Evolutionary conservation across 2,888 invertebrate genomes (phyloP).

Genomic region (Autographa gamma): DNA sequence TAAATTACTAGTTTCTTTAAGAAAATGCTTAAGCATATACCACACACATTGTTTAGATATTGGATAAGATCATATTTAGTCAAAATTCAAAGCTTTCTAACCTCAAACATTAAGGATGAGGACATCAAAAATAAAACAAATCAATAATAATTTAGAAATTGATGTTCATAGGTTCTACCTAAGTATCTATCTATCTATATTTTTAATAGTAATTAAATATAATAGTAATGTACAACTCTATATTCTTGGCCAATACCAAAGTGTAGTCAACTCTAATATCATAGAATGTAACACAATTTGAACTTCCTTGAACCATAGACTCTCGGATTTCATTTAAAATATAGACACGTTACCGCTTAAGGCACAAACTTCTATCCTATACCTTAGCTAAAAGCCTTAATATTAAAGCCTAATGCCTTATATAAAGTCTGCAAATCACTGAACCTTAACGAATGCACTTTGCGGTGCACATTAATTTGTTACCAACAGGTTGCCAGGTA

Average conservation of each 20-base stretch:
- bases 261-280: slow-evolving; percentile 22
- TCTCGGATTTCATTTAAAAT: slow-evolving; percentile 21
- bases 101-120: too few relatives aligned
- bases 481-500: slow-evolving; percentile 12
- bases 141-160: too few relatives aligned
- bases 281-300: slow-evolving; percentile 36
- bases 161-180: too few relatives aligned
- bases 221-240: not conserved
- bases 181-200: too few relatives aligned
- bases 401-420: slow-evolving; percentile 1
- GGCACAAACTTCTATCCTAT: slow-evolving; percentile 14
- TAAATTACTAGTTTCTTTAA: too few relatives aligned
- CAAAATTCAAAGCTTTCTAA: too few relatives aligned
- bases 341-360: slow-evolving; percentile 32
- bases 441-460: not conserved
- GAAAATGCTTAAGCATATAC: too few relatives aligned
- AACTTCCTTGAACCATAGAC: slow-evolving; percentile 48
- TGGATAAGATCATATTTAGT: too few relatives aligned
- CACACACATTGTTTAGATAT: too few relatives aligned
- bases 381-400: not conserved
- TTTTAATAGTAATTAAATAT: too few relatives aligned
- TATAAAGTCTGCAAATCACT: slow-evolving; percentile 8
- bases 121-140: too few relatives aligned
- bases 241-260: not conserved
- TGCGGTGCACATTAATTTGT: not conserved